Evolutionary conservation across 2,113 vertebrate species (phyloP).

Genomic region (Chlamydotis undulata): DNA sequence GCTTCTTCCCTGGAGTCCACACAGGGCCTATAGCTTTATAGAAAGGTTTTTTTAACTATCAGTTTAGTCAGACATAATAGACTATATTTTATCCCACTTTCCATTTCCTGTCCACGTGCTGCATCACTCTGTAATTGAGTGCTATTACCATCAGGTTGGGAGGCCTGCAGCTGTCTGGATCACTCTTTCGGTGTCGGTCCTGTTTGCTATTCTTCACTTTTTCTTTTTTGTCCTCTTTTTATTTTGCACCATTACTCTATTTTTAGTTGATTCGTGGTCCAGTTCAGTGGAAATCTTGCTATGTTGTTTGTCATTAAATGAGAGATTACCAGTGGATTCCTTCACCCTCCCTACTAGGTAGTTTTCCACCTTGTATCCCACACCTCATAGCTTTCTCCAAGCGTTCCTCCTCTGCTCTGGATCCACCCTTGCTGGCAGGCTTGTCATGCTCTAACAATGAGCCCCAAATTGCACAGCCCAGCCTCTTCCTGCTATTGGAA

Average conservation of each 20-base stretch:
- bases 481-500: conserved; percentile 41
- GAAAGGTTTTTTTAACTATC: neutral
- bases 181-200: neutral
- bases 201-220: neutral
- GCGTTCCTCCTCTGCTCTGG: conserved; percentile 18
- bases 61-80: neutral
- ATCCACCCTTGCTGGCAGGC: conserved; percentile 43
- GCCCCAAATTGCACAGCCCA: conserved; percentile 15
- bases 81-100: neutral
- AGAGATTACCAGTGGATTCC: neutral
- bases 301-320: neutral
- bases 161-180: neutral
- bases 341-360: neutral
- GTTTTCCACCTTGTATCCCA: neutral
- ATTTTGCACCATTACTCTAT: neutral
- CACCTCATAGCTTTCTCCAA: neutral
- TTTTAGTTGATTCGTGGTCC: neutral
- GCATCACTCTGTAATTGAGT: neutral
- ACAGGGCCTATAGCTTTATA: neutral
- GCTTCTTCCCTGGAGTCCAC: neutral
- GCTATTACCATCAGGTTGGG: neutral
- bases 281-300: neutral
- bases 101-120: neutral
- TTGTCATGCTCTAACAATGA: neutral
- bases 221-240: neutral